Base-by-base conservation (phyloP, 2,888 invertebrate genomes). In the Scaeva pyrastri region DNA sequence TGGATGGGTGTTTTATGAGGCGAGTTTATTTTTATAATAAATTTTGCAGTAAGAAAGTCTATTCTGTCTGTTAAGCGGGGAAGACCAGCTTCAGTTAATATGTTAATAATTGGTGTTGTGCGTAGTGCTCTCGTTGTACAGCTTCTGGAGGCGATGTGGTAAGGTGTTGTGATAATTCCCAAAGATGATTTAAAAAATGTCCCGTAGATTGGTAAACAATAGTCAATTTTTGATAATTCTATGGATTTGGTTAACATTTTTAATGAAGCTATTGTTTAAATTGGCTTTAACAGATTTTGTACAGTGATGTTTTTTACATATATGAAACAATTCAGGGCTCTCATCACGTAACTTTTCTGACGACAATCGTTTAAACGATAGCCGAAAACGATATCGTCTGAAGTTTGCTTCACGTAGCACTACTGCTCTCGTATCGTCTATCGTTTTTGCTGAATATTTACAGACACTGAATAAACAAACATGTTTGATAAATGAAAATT, bases 261-360 rank as follows among this genome's bases (percentile, higher is more conserved):
- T 14, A 23, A 31, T 2, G 31, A 31, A 31, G 31, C 31, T 31
- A 73, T 39, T 76, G 43, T 68, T 68, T 50, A 68, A 39, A 36
- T 50, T 50, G 8, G 50, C 19, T 66, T 66, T 10, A 16, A 68
- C 19, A 36, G 1, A n/a, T 56, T 56, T 71, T 39, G 36, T 12
- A 50, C 71, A 55, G 23, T n/a, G 43, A 23, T 31, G 16, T 71
- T 77, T 80, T 10, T 43, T 48, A n/a, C 80, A 77, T 11, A 87
- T 74, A 23, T 75, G 80, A 10, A 56, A 12, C 11, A 71, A 6
- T 31, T 55, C 21, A n/a, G n/a, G n/a, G n/a, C n/a, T n/a, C n/a
- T n/a, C n/a, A n/a, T n/a, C n/a, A n/a, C n/a, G n/a, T n/a, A n/a
- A n/a, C n/a, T n/a, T n/a, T n/a, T n/a, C n/a, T n/a, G n/a, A n/a